Evolutionary conservation across 2,888 invertebrate species (phyloP).

Genomic region (Euphydryas editha): DNA sequence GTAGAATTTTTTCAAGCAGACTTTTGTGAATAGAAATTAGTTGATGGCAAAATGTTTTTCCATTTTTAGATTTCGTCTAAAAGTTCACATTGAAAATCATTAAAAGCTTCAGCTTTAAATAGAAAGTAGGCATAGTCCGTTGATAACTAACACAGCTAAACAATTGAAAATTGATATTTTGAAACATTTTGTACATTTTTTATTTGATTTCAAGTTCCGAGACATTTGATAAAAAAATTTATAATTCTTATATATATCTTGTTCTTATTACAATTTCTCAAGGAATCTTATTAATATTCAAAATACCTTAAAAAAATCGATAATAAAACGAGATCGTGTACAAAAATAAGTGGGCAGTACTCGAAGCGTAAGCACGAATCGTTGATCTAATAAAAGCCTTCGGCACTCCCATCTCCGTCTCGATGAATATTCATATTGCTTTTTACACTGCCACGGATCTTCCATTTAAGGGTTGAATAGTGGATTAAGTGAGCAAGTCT

Average conservation of each 20-base stretch:
- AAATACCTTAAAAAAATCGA: conserved; percentile 5
- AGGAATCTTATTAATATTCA: conserved; percentile 3
- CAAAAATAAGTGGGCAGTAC: conserved; percentile 23
- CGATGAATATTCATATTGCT: conserved; percentile 52
- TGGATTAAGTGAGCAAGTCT: conserved; percentile 40
- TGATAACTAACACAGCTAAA: no score
- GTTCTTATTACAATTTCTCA: neutral
- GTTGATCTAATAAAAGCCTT: conserved; percentile 48
- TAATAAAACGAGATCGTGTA: conserved; percentile 3
- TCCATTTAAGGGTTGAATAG: conserved; percentile 48
- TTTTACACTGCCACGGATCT: conserved; percentile 47
- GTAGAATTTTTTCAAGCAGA: neutral
- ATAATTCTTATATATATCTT: no score
- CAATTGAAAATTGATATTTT: no score
- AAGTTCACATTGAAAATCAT: no score
- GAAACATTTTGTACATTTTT: no score
- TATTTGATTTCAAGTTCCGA: no score
- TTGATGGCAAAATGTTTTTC: neutral
- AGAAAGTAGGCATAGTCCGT: no score
- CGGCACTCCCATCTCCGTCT: conserved; percentile 29
- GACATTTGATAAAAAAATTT: no score
- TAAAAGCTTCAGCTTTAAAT: no score
- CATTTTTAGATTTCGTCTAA: no score
- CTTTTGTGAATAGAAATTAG: neutral
- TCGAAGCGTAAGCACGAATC: conserved; percentile 36